These are phyloP conservation scores for Apoda limacodes DNA, from an alignment of 2,888 invertebrate species.

Conservation along the genomic window DNA sequence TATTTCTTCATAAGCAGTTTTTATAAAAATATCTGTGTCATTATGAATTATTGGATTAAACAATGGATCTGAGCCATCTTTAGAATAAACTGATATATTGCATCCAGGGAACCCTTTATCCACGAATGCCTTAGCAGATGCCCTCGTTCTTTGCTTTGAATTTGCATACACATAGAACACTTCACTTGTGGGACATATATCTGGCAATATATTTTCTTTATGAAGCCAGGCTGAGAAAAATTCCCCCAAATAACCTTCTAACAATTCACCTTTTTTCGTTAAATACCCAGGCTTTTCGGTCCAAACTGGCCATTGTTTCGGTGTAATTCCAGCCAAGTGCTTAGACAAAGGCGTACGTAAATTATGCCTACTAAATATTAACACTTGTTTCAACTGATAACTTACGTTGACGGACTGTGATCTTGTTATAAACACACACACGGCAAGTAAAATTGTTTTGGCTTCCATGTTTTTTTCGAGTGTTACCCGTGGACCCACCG, in stretches of 20 bases:
- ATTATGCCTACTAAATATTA: conserved; percentile 45
- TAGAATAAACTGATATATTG: conserved; percentile 29
- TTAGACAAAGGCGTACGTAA: conserved; percentile 37
- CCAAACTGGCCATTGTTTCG: conserved; percentile 37
- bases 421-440: no score
- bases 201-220: conserved; percentile 25
- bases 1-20: conserved; percentile 30
- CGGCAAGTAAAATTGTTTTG: no score
- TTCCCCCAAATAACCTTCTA: conserved; percentile 45
- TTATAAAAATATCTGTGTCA: conserved; percentile 24
- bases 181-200: conserved; percentile 30
- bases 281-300: conserved; percentile 29
- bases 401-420: no score
- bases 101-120: conserved; percentile 38
- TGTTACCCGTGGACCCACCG: no score
- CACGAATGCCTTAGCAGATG: conserved; percentile 37
- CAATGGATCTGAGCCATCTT: conserved; percentile 28
- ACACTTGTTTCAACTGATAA: conserved; percentile 29
- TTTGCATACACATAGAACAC: conserved; percentile 40
- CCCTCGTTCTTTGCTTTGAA: conserved; percentile 36
- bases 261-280: conserved; percentile 37
- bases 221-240: conserved; percentile 41
- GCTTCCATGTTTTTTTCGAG: no score
- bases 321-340: conserved; percentile 25
- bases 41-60: conserved; percentile 39